A percentile compares a stretch with the other conserved stretches of the same genome.
Conservation (phyloP, 1,140 invertebrate species). For the Drosophila paulistorum region DNA sequence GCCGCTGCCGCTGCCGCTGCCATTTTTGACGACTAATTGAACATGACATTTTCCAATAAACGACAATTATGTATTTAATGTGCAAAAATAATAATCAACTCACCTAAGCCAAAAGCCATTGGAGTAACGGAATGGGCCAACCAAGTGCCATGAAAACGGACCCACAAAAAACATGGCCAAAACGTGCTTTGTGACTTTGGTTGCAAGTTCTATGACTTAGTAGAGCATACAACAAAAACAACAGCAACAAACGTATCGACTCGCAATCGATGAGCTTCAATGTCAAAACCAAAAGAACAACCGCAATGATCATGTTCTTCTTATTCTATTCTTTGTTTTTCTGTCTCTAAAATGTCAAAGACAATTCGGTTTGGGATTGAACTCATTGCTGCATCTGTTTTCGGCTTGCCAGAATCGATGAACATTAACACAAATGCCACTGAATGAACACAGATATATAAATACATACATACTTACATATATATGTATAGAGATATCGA, state of each 20-base stretch:
- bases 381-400: neutral
- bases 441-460: neutral
- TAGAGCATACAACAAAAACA: conserved; percentile 28
- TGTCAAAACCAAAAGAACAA: conserved; percentile 63
- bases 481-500: no score
- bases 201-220: conserved; percentile 58
- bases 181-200: conserved; percentile 21
- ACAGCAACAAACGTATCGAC: conserved; percentile 19
- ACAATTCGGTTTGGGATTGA: neutral
- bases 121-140: neutral
- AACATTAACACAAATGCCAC: neutral
- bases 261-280: conserved; percentile 56
- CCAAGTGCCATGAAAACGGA: neutral
- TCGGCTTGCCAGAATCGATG: neutral
- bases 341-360: conserved; percentile 2
- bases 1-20: neutral
- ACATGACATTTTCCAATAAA: conserved; percentile 78
- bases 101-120: conserved; percentile 51
- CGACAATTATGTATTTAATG: conserved; percentile 69
- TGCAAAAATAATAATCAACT: conserved; percentile 33
- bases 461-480: neutral
- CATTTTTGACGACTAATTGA: conserved; percentile 63
- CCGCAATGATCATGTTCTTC: conserved; percentile 46
- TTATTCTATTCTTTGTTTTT: conserved; percentile 14
- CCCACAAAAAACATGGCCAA: neutral